Base-by-base conservation (phyloP, 2,113 vertebrate species). In the Loxodonta africana region DNA sequence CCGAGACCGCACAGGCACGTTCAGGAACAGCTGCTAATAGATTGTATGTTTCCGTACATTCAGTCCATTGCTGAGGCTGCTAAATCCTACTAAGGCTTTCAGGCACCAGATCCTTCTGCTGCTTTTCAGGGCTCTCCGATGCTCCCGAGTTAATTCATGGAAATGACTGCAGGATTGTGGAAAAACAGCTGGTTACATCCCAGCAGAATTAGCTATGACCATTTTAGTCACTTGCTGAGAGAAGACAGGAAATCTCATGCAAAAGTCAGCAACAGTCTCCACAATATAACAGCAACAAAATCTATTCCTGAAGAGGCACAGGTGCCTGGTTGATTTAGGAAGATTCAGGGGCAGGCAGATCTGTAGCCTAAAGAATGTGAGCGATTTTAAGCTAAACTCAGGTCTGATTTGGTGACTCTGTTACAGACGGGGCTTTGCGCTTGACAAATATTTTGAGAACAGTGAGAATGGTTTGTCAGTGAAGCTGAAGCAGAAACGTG, bases 111-210 rank as follows among this genome's bases (percentile, higher is more conserved):
- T 86, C 86, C 89, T 87, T 76, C 8, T 46, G 83, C 21, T 69
- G 87, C 83, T 92, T 96, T 96, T 95, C 93, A 94, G 97, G 92
- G 93, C 69, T 96, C 76, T 93, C 33, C 83, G 83, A 30, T 91
- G 62, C 87, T 96, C 57, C 93, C 41, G 84, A 94, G 94, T 95
- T 97, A 95, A 98, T 96, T 97, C 96, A 71, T 51, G 51, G 87
- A 95, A 97, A 89, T 77, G 92, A 57, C 95, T 91, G 7, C 71
- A 88, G 90, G 20, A 93, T 67, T 96, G 91, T 94, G 71, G 65
- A 74, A 89, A 98, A 96, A 92, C 95, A 98, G 94, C 96, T 97
- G 97, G 93, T 89, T 88, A 85, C 83, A 74, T 96, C 87, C 95
- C 95, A 71, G 76, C 86, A 95, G 95, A 97, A 97, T 96, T 96